Conservation (phyloP, 2,888 invertebrate species). For the Luffia ferchaultella region DNA sequence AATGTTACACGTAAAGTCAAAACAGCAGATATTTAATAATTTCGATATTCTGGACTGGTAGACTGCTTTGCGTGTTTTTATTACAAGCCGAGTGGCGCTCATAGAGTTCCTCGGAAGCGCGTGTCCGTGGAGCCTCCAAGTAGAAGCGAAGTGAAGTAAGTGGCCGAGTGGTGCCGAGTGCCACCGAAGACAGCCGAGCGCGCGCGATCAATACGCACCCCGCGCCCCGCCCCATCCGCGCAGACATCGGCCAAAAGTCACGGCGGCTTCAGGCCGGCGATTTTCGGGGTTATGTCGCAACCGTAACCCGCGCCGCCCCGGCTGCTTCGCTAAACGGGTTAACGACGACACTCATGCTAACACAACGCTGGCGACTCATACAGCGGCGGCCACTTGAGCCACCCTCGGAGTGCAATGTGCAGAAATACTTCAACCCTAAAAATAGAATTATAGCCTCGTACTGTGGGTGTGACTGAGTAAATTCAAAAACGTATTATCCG, state of each 20-base stretch:
- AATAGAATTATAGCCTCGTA: too few species aligned
- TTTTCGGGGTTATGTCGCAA: slow-evolving; percentile 42
- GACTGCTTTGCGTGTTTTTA: background rate
- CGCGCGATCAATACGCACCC: slow-evolving; percentile 55
- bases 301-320: background rate
- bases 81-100: background rate
- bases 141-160: slow-evolving; percentile 32
- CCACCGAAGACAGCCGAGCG: slow-evolving; percentile 40
- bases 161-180: slow-evolving; percentile 42
- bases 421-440: too few species aligned
- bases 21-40: too few species aligned
- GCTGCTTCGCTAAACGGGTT: slow-evolving; percentile 1
- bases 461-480: too few species aligned
- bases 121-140: slow-evolving; percentile 28
- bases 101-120: slow-evolving; percentile 11
- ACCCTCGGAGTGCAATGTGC: too few species aligned
- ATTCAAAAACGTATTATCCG: too few species aligned
- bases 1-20: too few species aligned
- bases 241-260: slow-evolving; percentile 47
- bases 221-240: slow-evolving; percentile 46
- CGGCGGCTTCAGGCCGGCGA: slow-evolving; percentile 48
- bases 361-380: too few species aligned
- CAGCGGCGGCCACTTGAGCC: too few species aligned
- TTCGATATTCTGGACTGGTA: background rate
- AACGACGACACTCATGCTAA: background rate